Base-by-base conservation (phyloP, 35 echinoderm and acorn worm species). In the Anneissia japonica region DNA sequence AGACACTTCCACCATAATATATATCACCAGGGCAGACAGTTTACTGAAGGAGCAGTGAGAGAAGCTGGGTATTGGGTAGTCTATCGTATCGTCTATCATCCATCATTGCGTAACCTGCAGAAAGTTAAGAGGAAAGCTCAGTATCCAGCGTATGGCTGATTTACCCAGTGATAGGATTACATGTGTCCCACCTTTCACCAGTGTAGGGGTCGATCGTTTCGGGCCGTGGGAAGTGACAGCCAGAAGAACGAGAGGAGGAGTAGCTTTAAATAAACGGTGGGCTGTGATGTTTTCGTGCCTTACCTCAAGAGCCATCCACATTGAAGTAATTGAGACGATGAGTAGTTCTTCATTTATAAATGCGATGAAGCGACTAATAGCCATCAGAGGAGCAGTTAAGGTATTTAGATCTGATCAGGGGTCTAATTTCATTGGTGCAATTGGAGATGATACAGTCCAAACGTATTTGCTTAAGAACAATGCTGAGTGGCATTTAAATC, bases 51-150 rank as follows among this genome's bases (percentile, higher is more conserved):
- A 31, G 28, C 38, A 64, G 7, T 84, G 37, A 31, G 82, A 31
- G 82, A 45, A 31, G 45, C 37, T 45, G 82, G 84, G n/a, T 86
- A 51, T 37, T 86, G 84, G 84, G 75, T 92, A 78, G 34, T 23
- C 73, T 23, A 17, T 82, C 33, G 72, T 90, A 16, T 90, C 88
- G 5, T 76, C 88, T 40, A 30, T 39, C 28, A 84, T 90, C 28
- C 35, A 77, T 38, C 45, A 79, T 3, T 90, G 88, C 64, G 39
- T 90, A 5, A 55, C 32, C 29, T 90, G 88, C 82, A 17, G 82
- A 10, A 90, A 84, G 40, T 82, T 90, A 0, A 85, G 88, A 90
- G 88, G 88, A 31, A 90, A 84, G 37, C 14, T 26, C n/a, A 46
- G 17, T n/a, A 35, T 2, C 33, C 83, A 85, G 39, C 34, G 0